A percentile compares a stretch with the other conserved stretches of the same genome.
Evolutionary conservation across 2,888 invertebrate genomes (phyloP).

Genomic region (Amphipyra berbera): DNA sequence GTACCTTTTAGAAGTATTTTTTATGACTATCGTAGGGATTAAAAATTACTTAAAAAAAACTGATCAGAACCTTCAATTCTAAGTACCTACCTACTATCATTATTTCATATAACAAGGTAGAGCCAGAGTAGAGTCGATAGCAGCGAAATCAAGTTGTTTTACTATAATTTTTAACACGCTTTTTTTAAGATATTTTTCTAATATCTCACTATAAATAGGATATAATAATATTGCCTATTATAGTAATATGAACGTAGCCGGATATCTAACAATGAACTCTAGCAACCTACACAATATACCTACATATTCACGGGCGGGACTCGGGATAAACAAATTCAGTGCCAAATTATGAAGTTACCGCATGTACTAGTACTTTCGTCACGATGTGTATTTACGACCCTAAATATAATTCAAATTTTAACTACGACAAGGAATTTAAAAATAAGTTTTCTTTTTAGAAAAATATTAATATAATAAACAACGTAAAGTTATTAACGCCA

Average conservation of each 20-base stretch:
- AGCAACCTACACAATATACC: slow-evolving; percentile 59
- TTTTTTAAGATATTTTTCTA: not conserved
- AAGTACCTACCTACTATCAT: too few relatives aligned
- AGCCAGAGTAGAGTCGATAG: not conserved
- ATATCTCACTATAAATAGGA: not conserved
- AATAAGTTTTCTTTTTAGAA: not conserved
- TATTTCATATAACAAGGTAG: not conserved
- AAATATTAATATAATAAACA: not conserved
- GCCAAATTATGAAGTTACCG: slow-evolving; percentile 73
- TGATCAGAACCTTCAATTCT: too few relatives aligned
- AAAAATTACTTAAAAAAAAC: too few relatives aligned
- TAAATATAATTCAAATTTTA: slow-evolving; percentile 12
- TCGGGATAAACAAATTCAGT: slow-evolving; percentile 78
- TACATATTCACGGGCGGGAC: slow-evolving; percentile 75
- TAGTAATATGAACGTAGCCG: slow-evolving; percentile 47
- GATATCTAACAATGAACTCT: slow-evolving; percentile 77
- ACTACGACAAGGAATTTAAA: not conserved
- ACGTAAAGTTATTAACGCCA: not conserved
- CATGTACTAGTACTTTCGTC: slow-evolving; percentile 67
- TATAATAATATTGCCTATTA: slow-evolving; percentile 42
- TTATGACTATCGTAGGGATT: too few relatives aligned
- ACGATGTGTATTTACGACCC: slow-evolving; percentile 50
- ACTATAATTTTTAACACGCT: not conserved
- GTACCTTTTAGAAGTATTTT: not conserved
- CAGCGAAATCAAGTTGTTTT: slow-evolving; percentile 5